Evolutionary conservation across 2,888 invertebrate genomes (phyloP).

Genomic region (Sinotaia quadrata): DNA sequence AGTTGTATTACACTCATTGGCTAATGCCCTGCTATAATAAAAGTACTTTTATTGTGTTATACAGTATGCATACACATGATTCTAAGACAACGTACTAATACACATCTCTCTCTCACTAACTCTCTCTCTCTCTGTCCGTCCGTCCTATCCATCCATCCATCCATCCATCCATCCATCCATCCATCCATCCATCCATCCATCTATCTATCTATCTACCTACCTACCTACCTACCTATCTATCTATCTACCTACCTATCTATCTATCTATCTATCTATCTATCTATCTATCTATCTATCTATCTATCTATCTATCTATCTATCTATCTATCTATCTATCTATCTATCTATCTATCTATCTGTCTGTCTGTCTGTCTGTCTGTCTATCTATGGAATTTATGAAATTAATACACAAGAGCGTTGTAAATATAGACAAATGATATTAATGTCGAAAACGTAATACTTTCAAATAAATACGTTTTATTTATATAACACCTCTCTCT

Average conservation of each 20-base stretch:
- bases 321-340: conserved; percentile 5
- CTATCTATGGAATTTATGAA: too few species aligned
- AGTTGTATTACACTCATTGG: too few species aligned
- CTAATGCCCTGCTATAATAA: too few species aligned
- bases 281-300: conserved; percentile 7
- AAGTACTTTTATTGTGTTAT: too few species aligned
- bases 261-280: neutral
- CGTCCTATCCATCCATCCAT: conserved; percentile 1
- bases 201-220: too few species aligned
- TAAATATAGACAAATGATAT: too few species aligned
- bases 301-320: conserved; percentile 12
- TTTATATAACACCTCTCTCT: neutral
- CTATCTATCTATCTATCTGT: neutral
- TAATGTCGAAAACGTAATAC: too few species aligned
- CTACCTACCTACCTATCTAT: too few species aligned
- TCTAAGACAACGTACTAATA: too few species aligned
- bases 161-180: neutral
- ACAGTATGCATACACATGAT: too few species aligned
- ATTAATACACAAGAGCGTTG: too few species aligned
- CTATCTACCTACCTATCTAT: too few species aligned
- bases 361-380: conserved; percentile 9
- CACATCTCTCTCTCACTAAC: neutral
- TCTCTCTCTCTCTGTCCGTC: neutral
- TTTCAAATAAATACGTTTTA: neutral
- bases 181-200: neutral